These are phyloP conservation scores for Electrophaes corylata DNA, from an alignment of 2,888 invertebrate species.

Conservation along the genomic window DNA sequence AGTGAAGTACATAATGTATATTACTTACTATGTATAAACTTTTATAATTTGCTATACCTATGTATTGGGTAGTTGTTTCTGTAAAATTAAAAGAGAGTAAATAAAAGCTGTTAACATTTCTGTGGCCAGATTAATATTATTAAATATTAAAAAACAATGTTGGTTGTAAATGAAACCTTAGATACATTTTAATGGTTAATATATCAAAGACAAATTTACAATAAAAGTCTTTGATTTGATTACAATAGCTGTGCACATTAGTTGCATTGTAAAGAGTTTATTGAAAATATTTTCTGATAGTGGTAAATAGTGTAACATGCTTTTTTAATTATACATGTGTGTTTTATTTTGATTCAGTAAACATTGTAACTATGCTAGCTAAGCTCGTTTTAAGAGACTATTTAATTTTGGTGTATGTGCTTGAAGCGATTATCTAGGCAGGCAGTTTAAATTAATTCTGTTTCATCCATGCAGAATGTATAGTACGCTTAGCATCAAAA, in stretches of 20 bases:
- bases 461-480: no score
- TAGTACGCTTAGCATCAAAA: no score
- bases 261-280: conserved; percentile 62
- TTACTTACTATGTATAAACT: conserved; percentile 33
- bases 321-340: conserved; percentile 67
- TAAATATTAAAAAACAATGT: conserved; percentile 17
- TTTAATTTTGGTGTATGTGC: no score
- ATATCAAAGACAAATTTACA: conserved; percentile 30
- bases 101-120: conserved; percentile 15
- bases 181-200: conserved; percentile 14
- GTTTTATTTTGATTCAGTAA: conserved; percentile 42
- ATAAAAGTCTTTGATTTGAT: conserved; percentile 26
- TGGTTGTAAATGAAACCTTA: conserved; percentile 26
- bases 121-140: conserved; percentile 13
- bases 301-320: conserved; percentile 78
- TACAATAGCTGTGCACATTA: conserved; percentile 71
- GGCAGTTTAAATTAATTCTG: no score
- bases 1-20: conserved; percentile 31
- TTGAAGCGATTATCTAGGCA: no score
- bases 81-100: conserved; percentile 20
- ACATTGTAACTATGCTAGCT: no score
- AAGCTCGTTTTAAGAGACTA: no score
- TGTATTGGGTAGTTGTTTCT: conserved; percentile 20
- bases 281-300: conserved; percentile 72
- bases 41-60: conserved; percentile 26